Conservation (phyloP, 1,140 invertebrate species). For the Conopomorpha cramerella region DNA sequence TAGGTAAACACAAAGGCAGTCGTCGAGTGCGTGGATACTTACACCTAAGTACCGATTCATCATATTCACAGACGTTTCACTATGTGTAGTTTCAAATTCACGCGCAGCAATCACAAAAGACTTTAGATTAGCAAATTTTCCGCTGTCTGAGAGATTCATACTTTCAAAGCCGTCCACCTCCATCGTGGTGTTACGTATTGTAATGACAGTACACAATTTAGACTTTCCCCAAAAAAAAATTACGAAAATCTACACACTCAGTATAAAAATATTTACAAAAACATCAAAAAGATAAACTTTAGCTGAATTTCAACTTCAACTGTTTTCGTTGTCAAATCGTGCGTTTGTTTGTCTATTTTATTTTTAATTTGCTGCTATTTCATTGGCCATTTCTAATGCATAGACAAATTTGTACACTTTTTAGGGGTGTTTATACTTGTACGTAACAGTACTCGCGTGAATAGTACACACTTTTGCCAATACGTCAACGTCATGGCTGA, state of each 20-base stretch:
- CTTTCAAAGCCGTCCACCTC: constrained; percentile 38
- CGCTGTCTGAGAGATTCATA: constrained; percentile 24
- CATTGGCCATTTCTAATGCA: too few species aligned
- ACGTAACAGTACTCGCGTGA: too few species aligned
- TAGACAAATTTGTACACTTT: too few species aligned
- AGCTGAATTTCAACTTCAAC: constrained; percentile 21
- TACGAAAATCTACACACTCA: too few species aligned
- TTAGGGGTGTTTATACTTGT: too few species aligned
- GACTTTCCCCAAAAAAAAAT: too few species aligned
- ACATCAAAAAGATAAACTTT: constrained; percentile 4
- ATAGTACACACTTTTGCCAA: too few species aligned
- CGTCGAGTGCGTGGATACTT: constrained; percentile 11
- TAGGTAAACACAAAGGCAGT: not conserved
- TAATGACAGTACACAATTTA: too few species aligned
- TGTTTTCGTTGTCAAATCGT: constrained; percentile 14
- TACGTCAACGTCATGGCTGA: too few species aligned
- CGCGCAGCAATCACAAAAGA: constrained; percentile 47
- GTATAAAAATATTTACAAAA: constrained; percentile 5
- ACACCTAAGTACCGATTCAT: constrained; percentile 49
- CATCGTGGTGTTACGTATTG: too few species aligned
- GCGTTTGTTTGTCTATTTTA: too few species aligned
- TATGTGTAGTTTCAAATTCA: constrained; percentile 51
- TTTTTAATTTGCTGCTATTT: too few species aligned
- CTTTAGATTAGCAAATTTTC: constrained; percentile 47
- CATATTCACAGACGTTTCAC: constrained; percentile 42